Evolutionary conservation across 2,113 vertebrate genomes (phyloP), one percentile per base, ranked within the genome.

Genomic region (Hypomesus transpacificus): DNA sequence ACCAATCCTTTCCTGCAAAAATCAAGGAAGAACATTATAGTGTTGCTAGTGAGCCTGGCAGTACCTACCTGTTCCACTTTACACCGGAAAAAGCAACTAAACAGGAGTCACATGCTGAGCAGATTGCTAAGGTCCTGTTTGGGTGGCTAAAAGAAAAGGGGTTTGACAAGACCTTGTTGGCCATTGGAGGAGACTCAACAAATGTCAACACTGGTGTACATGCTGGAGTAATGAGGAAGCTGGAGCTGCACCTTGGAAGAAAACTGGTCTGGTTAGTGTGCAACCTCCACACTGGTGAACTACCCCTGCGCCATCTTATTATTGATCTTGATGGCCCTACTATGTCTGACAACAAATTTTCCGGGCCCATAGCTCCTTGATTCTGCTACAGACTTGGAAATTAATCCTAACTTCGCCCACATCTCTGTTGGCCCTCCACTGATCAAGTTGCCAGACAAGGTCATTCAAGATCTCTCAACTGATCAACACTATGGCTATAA

Each of bases 401-500:
- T 56, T 18, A 69, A 34, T 69, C 67, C 51, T 28, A 28, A 53
- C 21, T 22, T 61, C 59, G 26, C 4, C 53, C 52, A 26, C 53
- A 57, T 28, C 67, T 67, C 67, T 39, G 31, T 17, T 66, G 64
- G 62, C 22, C 22, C 62, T 34, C 17, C 31, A 65, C 52, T 9
- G 67, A 69, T 69, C 67, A 46, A 22, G 67, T 28, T 53, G 20
- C 66, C 20, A 17, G 66, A 68, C 51, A 68, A 68, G 66, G 50
- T 68, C 66, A 68, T 68, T 68, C 66, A 68, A 68, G 50, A 68
- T 68, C 67, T 57, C 67, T 69, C 67, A 17, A 28, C 67, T 31
- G 24, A 57, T 69, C 52, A 57, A 69, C 66, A 53, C 50, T 68
- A 68, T 68, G 66, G 66, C 46, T 68, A 68, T 24, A 68, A n/a